These are phyloP conservation scores for Phengaris alcon DNA, from an alignment of 2,888 invertebrate species.

Conservation along the genomic window DNA sequence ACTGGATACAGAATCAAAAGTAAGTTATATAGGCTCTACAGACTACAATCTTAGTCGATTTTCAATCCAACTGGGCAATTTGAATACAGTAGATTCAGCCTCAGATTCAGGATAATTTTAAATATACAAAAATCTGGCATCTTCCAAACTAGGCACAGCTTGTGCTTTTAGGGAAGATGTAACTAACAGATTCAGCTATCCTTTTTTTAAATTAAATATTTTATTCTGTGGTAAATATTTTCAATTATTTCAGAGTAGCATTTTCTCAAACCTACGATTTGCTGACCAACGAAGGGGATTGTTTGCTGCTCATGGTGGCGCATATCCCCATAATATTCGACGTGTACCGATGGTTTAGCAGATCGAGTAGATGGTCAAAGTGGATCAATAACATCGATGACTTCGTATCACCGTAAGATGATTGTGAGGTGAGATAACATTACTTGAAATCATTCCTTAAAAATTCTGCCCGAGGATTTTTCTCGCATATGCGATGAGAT, in stretches of 20 bases:
- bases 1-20: constrained; percentile 12
- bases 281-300: not conserved
- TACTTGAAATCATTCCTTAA: too few species aligned
- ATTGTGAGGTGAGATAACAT: not conserved
- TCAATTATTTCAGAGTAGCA: not conserved
- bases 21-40: not conserved
- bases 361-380: not conserved
- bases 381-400: not conserved
- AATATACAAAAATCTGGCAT: too few species aligned
- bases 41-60: too few species aligned
- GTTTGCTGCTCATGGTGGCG: not conserved
- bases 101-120: too few species aligned
- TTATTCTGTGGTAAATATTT: not conserved
- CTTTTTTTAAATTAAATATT: too few species aligned
- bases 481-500: too few species aligned
- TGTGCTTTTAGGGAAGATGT: too few species aligned
- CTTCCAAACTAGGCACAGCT: too few species aligned
- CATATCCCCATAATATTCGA: not conserved
- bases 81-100: too few species aligned
- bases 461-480: too few species aligned
- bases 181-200: too few species aligned
- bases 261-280: not conserved
- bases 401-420: not conserved
- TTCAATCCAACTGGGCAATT: too few species aligned
- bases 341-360: not conserved